phyloP scores from a whole-genome alignment of 2,113 vertebrate species.

The Callocephalon fimbriatum region DNA sequence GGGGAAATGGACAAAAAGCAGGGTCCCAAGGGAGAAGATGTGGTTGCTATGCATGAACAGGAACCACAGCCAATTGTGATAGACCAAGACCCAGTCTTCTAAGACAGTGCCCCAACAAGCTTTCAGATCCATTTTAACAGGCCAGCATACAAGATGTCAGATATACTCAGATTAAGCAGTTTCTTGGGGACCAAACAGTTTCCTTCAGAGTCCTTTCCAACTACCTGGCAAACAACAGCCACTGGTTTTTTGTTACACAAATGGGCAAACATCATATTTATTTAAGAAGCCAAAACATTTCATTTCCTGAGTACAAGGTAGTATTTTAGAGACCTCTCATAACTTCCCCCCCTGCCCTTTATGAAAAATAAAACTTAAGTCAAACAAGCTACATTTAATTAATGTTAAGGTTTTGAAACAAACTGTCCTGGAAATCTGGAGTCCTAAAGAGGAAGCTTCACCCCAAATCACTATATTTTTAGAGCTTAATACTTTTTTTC shows the following conservation, averaged over 20 bases:
- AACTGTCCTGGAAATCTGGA: not conserved
- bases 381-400: not conserved
- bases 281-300: not conserved
- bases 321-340: not conserved
- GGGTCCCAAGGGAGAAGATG: not conserved
- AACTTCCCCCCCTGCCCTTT: not conserved
- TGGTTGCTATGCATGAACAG: not conserved
- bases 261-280: not conserved
- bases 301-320: not conserved
- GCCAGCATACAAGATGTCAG: not conserved
- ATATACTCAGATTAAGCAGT: not conserved
- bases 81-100: not conserved
- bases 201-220: conserved; percentile 7
- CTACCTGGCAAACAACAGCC: not conserved
- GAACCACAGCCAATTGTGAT: not conserved
- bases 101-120: not conserved
- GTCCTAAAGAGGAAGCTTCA: not conserved
- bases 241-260: not conserved
- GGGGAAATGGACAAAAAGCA: not conserved
- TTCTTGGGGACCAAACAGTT: not conserved
- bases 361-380: not conserved
- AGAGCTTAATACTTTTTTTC: not conserved
- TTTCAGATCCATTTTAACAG: not conserved
- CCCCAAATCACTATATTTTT: not conserved
- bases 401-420: not conserved